Conservation (phyloP, 37 sponge, comb jelly and placozoan genomes). For the Chondrilla cf. caribensis region DNA sequence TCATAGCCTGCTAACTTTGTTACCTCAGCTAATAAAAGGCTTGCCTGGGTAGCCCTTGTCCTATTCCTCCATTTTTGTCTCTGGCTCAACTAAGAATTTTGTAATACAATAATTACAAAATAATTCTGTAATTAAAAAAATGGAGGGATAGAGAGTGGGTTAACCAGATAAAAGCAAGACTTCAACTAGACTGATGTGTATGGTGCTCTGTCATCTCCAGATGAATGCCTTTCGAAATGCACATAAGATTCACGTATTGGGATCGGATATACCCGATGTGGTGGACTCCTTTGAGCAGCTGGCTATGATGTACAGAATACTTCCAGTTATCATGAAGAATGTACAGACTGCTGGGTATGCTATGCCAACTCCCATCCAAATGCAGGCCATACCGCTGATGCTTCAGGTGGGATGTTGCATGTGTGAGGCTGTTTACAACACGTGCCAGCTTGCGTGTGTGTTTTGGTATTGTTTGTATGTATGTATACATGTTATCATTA, state of each 20-base stretch:
- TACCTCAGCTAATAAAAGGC: no score
- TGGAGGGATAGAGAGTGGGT: no score
- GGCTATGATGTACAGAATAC: slow-evolving; percentile 38
- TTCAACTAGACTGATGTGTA: no score
- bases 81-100: no score
- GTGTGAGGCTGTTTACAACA: background rate
- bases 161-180: no score
- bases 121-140: no score
- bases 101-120: no score
- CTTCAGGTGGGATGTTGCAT: slow-evolving; percentile 71
- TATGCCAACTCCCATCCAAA: slow-evolving; percentile 90
- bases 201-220: no score
- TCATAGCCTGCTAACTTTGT: no score
- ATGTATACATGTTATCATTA: background rate
- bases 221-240: slow-evolving; percentile 79
- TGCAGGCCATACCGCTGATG: slow-evolving; percentile 92
- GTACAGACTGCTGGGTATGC: slow-evolving; percentile 52
- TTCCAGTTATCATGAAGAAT: slow-evolving; percentile 56
- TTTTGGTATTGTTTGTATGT: background rate
- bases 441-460: no score
- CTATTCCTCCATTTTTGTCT: no score
- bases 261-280: slow-evolving; percentile 86
- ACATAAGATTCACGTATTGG: slow-evolving; percentile 75
- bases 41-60: no score
- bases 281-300: slow-evolving; percentile 61